Conservation (phyloP, 2,888 invertebrate species). For the Unio pictorum region DNA sequence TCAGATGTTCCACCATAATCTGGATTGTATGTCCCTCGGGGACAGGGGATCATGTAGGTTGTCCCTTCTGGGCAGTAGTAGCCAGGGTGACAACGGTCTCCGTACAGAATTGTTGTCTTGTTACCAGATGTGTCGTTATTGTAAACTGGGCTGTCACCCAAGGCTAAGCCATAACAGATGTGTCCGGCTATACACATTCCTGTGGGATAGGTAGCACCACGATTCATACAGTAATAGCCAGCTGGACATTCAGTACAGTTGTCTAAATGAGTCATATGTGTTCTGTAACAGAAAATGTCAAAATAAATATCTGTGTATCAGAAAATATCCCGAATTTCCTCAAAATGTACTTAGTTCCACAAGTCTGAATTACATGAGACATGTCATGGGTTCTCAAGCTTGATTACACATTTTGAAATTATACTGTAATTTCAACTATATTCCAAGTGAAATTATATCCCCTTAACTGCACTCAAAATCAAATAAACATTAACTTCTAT, state of each 20-base stretch:
- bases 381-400: too few relatives aligned
- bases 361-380: too few relatives aligned
- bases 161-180: slow-evolving; percentile 63
- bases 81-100: slow-evolving; percentile 66
- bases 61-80: slow-evolving; percentile 67
- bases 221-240: slow-evolving; percentile 64
- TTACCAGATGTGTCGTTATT: slow-evolving; percentile 62
- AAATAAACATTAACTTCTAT: too few relatives aligned
- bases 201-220: slow-evolving; percentile 57
- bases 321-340: too few relatives aligned
- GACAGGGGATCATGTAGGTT: slow-evolving; percentile 61
- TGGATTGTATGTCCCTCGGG: slow-evolving; percentile 64
- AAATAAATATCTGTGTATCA: not conserved
- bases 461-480: too few relatives aligned
- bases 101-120: slow-evolving; percentile 62
- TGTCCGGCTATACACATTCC: slow-evolving; percentile 67
- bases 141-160: slow-evolving; percentile 63
- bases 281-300: slow-evolving; percentile 27
- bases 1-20: slow-evolving; percentile 47
- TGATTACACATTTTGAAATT: too few relatives aligned
- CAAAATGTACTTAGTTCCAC: too few relatives aligned
- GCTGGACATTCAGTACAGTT: slow-evolving; percentile 63
- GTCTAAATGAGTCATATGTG: slow-evolving; percentile 34
- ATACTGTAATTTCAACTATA: too few relatives aligned
- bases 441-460: too few relatives aligned